Evolutionary conservation across 2,797 vertebrate genomes (phyloP), one percentile per base, ranked within the genome.

Genomic region (Pantherophis vulpinus): DNA sequence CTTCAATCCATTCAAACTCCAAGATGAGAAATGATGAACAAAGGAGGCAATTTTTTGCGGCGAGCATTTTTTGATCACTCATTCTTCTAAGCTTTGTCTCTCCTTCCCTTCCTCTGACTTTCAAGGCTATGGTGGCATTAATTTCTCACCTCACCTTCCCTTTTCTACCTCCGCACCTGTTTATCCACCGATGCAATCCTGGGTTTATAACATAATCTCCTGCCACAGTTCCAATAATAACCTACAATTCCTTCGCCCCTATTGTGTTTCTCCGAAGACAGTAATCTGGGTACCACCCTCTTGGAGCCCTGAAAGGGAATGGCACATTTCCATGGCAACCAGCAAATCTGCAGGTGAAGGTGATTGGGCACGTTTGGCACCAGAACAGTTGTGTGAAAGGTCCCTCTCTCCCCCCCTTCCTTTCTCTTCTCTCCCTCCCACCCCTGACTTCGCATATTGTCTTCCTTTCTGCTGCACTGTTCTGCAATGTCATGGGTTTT

Each of bases 321-420:
- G 8, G 89, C 32, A 95, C 3, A 96, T 97, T 97, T 96, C 96
- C 96, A 95, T 97, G 95, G 96, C 95, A 97, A 97, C 97, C 86
- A 20, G 8, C 90, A 96, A 97, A 97, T 96, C 95, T 54, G 90
- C 94, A 97, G 96, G 95, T 96, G 94, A 95, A 96, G 95, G 96
- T 95, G 95, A 96, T 94, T 95, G 95, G 96, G 94, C 66, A 91
- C 94, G 94, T 96, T 92, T 94, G 96, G 96, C 93, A 97, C 93
- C 47, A 93, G 96, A 96, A 95, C 91, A 96, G 94, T 97, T 91
- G 96, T 96, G 97, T 93, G 94, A 95, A 97, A 96, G 96, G 94
- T 96, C 94, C 96, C 96, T 94, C 94, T 94, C 47, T 23, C 20
- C 1, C 47, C 29, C 55, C 5, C 42, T 14, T 10, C 29, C 42